Percentiles rank a stretch among this genome's conserved stretches.
Evolutionary conservation across 2,797 vertebrate genomes (phyloP).

Genomic region (Sebastes diaconus): DNA sequence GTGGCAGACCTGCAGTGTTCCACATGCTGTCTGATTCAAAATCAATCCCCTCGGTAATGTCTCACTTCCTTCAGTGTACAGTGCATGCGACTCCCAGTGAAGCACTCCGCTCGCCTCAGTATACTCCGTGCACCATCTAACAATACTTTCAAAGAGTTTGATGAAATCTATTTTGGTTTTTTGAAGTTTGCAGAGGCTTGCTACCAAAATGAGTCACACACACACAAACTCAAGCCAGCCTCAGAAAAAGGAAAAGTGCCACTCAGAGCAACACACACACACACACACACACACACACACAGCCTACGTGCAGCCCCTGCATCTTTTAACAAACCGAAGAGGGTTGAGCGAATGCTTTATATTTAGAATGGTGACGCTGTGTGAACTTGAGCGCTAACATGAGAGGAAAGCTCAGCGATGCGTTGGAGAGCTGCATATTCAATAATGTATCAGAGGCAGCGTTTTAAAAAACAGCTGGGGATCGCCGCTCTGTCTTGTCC

Average conservation of each 20-base stretch:
- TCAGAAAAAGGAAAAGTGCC: conserved; percentile 57
- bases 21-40: conserved; percentile 33
- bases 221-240: conserved; percentile 48
- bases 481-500: conserved; percentile 65
- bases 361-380: conserved; percentile 78
- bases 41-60: conserved; percentile 28
- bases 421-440: conserved; percentile 71
- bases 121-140: conserved; percentile 36
- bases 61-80: conserved; percentile 30
- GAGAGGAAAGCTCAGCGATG: conserved; percentile 79
- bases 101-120: conserved; percentile 7
- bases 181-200: conserved; percentile 42
- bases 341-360: conserved; percentile 74
- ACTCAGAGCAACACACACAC: conserved; percentile 27
- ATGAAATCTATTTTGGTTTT: conserved; percentile 46
- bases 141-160: conserved; percentile 52
- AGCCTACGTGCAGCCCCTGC: conserved; percentile 61
- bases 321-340: conserved; percentile 71
- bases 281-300: background rate
- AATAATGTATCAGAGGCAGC: conserved; percentile 81
- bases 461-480: conserved; percentile 75
- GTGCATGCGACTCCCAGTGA: conserved; percentile 43
- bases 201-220: conserved; percentile 54
- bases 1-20: conserved; percentile 3
- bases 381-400: conserved; percentile 70